Base-by-base conservation (phyloP, 2,113 vertebrate genomes). In the Telmatochromis brachygnathus region DNA sequence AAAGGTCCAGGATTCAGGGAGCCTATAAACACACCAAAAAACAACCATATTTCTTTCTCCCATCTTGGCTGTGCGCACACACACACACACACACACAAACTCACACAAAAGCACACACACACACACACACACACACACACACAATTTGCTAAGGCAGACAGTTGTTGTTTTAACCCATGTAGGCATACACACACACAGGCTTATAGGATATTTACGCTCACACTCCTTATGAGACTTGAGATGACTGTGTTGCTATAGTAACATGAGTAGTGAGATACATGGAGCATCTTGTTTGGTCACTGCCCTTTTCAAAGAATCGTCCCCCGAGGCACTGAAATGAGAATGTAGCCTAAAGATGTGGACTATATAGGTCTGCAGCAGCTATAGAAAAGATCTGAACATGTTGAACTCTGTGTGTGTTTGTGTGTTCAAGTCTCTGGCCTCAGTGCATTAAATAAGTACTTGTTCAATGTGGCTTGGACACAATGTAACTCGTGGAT, bases 211-310 rank as follows among this genome's bases (percentile, higher is more conserved):
- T 23, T 15, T 60, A 28, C 5, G 23, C 47, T 68, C 30, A 14
- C 77, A 68, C 26, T 26, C 30, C 37, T 37, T 68, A 45, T 62
- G 33, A 73, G 28, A 83, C 49, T n/a, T 9, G 15, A 87, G 82
- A 89, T 77, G 82, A 84, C 58, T 51, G 5, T 65, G 91, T 92
- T 92, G 87, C 92, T 85, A 94, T 93, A 54, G 91, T 87, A 90
- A 93, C 90, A 21, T 85, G 47, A 84, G 51, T 51, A 14, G 70
- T 89, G 70, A 60, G 75, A 88, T 90, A 89, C 81, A 88, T 82
- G 4, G 11, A 87, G 87, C 81, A 86, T 92, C 84, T 91, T 93
- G 91, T 94, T 92, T 91, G 85, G 86, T 84, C 88, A 87, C 70
- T 88, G 87, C 47, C 86, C 89, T 86, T 91, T 92, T 79, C 54